Evolutionary conservation across 2,888 invertebrate species (phyloP).

Genomic region (Napeogenes inachia): DNA sequence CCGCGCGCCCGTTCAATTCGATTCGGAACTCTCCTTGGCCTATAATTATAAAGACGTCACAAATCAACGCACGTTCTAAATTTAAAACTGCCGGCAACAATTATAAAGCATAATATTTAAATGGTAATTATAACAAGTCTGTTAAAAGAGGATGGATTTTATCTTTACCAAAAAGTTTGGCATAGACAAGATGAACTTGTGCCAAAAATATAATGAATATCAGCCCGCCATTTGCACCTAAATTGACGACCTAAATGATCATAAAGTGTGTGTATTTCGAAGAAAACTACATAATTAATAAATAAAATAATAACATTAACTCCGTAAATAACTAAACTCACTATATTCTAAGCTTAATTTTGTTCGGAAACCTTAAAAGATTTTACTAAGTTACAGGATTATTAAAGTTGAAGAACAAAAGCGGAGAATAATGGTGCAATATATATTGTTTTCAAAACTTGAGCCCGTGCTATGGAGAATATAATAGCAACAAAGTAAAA

Average conservation of each 20-base stretch:
- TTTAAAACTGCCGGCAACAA: slow-evolving; percentile 11
- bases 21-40: slow-evolving; percentile 54
- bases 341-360: not conserved
- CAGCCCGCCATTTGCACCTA: slow-evolving; percentile 13
- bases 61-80: slow-evolving; percentile 22
- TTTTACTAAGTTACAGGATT: not conserved
- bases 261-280: slow-evolving; percentile 1
- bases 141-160: slow-evolving; percentile 5
- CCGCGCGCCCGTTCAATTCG: slow-evolving; percentile 38
- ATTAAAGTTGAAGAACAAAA: not conserved
- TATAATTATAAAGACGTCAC: slow-evolving; percentile 40
- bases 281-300: not conserved
- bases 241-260: slow-evolving; percentile 25
- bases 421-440: not conserved
- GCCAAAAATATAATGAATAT: slow-evolving; percentile 40
- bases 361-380: not conserved
- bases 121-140: not conserved
- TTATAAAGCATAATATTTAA: slow-evolving; percentile 4
- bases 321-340: not conserved
- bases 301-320: not conserved
- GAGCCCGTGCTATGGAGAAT: too few species aligned
- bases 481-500: too few species aligned
- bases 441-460: not conserved
- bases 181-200: slow-evolving; percentile 37
- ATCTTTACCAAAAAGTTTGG: slow-evolving; percentile 36